Base-by-base conservation (phyloP, 2,888 invertebrate genomes). In the Dascillus cervinus region DNA sequence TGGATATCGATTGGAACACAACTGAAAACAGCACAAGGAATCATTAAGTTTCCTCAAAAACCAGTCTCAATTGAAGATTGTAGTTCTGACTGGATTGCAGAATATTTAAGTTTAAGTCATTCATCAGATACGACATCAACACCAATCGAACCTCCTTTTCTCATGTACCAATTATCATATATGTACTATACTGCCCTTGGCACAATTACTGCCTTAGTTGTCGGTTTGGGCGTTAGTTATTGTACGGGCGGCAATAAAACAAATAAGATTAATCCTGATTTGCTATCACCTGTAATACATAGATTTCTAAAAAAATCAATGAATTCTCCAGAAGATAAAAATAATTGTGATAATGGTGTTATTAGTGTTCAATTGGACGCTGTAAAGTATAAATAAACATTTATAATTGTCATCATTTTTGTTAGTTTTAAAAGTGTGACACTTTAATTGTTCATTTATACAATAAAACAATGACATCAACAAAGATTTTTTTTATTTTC, bases 121-220 rank as follows among this genome's bases (percentile, higher is more conserved):
- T 11, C 24, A 2, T 12, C 29, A 13, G 12, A 35, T 9, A 30
- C 35, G 8, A 35, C 34, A 3, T 37, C 44, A 33, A 27, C 41
- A 27, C 32, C 40, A 26, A 34, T 40, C 45, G 71, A 73, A 21
- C 67, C 70, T 14, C 73, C 75, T 10, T 78, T 79, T 56, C 66
- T 73, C 47, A 55, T 83, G 33, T 84, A 80, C 57, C 66, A 75
- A 46, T 57, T 85, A 53, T 84, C 84, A 8, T 86, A 85, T 60
- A 70, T 84, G 58, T 85, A 82, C 67, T 86, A 84, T 62, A 81
- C 82, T 1, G 66, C 78, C 38, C 68, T 82, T n/a, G 85, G 85
- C 3, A 75, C 79, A 52, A 43, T 74, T 0, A 76, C 77, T 0
- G 77, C 77, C 6, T 69, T 83, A 22, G 34, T 71, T 2, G 69